A percentile compares a stretch with the other conserved stretches of the same genome.
Evolutionary conservation across 2,113 vertebrate genomes (phyloP).

Genomic region (Serilophus lunatus): DNA sequence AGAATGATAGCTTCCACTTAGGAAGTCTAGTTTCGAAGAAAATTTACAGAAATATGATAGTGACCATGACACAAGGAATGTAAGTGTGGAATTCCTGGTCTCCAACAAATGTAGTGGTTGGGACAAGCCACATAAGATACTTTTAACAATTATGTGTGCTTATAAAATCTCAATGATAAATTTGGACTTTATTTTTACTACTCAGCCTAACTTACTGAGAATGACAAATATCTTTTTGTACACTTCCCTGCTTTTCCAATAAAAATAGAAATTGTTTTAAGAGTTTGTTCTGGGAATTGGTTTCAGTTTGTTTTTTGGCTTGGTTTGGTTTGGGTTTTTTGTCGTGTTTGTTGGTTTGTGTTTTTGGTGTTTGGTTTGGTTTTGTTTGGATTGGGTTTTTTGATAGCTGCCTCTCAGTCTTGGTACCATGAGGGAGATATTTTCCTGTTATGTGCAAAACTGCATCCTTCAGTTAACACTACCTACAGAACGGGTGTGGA

Average conservation of each 20-base stretch:
- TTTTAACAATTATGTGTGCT: background rate
- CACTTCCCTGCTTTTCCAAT: background rate
- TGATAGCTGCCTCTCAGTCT: too few species aligned
- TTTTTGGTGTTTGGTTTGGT: background rate
- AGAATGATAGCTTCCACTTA: too few species aligned
- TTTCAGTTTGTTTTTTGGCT: background rate
- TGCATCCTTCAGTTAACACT: background rate
- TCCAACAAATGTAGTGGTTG: background rate
- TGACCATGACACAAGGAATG: background rate
- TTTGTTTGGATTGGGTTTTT: too few species aligned
- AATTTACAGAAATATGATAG: background rate
- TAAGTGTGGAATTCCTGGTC: background rate
- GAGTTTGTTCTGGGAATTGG: background rate
- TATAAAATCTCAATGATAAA: background rate
- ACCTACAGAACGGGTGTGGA: background rate
- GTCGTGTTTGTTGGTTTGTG: too few species aligned
- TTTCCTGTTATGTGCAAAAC: background rate
- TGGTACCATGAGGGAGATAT: background rate
- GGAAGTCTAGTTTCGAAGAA: background rate
- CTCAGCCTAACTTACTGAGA: background rate
- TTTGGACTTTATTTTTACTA: background rate
- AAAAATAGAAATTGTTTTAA: background rate
- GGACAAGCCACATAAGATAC: background rate
- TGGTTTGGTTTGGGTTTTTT: too few species aligned
- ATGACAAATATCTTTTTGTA: background rate